Conservation (phyloP, 2,113 vertebrate species). For the Athene noctua region DNA sequence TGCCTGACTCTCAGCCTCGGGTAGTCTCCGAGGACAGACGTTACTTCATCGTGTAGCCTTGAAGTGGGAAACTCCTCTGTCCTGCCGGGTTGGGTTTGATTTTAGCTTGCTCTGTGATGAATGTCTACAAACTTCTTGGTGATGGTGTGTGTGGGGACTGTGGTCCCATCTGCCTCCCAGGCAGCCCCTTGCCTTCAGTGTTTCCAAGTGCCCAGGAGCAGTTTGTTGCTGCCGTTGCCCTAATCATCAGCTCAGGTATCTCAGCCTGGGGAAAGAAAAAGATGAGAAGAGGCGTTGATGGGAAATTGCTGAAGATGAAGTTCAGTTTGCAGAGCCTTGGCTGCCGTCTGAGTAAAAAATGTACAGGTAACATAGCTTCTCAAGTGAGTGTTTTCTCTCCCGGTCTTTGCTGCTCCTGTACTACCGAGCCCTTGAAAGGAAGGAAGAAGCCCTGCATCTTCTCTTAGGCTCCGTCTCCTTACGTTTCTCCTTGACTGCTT, state of each 20-base stretch:
- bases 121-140: not conserved
- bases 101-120: not conserved
- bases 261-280: not conserved
- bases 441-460: not conserved
- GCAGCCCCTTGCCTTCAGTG: not conserved
- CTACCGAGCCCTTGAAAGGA: not conserved
- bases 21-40: not conserved
- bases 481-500: not conserved
- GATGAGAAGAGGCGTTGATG: not conserved
- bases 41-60: not conserved
- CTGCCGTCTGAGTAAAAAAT: not conserved
- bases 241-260: not conserved
- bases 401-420: not conserved
- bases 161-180: not conserved
- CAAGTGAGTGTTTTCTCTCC: not conserved
- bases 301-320: not conserved
- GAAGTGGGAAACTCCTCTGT: not conserved
- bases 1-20: not conserved
- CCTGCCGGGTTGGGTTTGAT: not conserved
- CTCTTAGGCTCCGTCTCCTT: not conserved
- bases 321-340: not conserved
- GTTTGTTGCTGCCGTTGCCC: not conserved
- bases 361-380: not conserved
- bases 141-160: fast-evolving
- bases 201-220: not conserved